phyloP scores from a whole-genome alignment of 2,888 invertebrate genomes.

The Amiota communis region DNA sequence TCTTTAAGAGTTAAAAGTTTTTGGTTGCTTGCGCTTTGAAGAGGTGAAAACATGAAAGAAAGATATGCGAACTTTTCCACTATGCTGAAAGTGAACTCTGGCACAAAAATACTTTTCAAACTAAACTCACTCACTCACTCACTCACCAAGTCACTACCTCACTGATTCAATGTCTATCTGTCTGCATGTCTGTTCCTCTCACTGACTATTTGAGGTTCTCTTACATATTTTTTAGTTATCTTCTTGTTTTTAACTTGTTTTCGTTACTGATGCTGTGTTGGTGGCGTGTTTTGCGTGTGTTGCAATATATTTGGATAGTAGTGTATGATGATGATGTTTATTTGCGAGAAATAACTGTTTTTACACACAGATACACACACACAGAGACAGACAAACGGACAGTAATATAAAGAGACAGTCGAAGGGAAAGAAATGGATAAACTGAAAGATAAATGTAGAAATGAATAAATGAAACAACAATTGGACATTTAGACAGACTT shows the following conservation, averaged over 20 bases:
- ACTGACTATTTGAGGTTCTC: not conserved
- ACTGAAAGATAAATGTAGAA: not conserved
- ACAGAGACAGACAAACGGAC: constrained; percentile 17
- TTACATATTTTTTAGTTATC: no score
- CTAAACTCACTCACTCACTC: not conserved
- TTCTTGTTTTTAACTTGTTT: constrained; percentile 16
- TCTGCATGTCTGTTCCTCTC: not conserved
- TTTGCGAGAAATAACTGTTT: constrained; percentile 32
- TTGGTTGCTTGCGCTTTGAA: not conserved
- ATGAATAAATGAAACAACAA: not conserved
- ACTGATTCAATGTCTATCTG: not conserved
- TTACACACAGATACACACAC: no score
- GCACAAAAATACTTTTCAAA: constrained; percentile 6
- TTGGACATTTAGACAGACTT: not conserved
- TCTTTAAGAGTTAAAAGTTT: no score
- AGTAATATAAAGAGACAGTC: constrained; percentile 2
- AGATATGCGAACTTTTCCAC: constrained; percentile 18
- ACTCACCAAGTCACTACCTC: no score
- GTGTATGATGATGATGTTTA: constrained; percentile 29
- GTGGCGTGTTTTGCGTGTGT: not conserved
- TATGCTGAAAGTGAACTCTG: constrained; percentile 19
- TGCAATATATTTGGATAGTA: constrained; percentile 20
- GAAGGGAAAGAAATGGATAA: not conserved
- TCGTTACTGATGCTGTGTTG: constrained; percentile 4
- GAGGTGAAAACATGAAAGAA: constrained; percentile 26